Conservation (phyloP, 1,140 invertebrate species). For the Bombus cullumanus region DNA sequence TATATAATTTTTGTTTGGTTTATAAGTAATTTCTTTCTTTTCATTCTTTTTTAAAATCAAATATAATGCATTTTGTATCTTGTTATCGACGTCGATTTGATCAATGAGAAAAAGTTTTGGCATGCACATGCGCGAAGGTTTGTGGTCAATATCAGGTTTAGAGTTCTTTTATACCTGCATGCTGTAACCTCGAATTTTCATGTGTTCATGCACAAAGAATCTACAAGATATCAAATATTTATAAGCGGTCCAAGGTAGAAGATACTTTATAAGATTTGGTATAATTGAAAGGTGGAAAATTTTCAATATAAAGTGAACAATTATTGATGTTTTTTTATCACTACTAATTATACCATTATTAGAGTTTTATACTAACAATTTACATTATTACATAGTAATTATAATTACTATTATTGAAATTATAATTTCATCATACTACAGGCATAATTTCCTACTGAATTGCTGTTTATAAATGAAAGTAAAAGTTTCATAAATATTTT, state of each 20-base stretch:
- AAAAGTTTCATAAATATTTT: not conserved
- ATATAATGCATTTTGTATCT: conserved; percentile 18
- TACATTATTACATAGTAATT: not conserved
- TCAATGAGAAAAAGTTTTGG: not conserved
- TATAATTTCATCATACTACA: not conserved
- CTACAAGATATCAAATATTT: not conserved
- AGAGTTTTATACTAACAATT: not conserved
- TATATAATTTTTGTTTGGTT: not conserved
- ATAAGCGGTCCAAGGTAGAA: conserved; percentile 8
- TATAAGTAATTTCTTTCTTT: not conserved
- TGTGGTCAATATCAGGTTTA: conserved; percentile 31
- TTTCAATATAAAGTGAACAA: not conserved
- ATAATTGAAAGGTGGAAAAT: conserved; percentile 1
- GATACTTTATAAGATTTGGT: conserved; percentile 6
- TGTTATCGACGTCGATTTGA: conserved; percentile 29
- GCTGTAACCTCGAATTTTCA: conserved; percentile 18
- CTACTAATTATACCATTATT: not conserved
- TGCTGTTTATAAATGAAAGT: not conserved
- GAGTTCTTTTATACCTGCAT: conserved; percentile 2
- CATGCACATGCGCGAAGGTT: conserved; percentile 27
- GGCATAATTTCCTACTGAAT: not conserved
- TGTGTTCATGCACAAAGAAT: not conserved
- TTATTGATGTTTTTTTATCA: conserved; percentile 2
- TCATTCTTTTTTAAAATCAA: not conserved
- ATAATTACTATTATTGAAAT: too few relatives aligned